phyloP scores from a whole-genome alignment of 1,140 invertebrate species.

The Drosophila insularis region DNA sequence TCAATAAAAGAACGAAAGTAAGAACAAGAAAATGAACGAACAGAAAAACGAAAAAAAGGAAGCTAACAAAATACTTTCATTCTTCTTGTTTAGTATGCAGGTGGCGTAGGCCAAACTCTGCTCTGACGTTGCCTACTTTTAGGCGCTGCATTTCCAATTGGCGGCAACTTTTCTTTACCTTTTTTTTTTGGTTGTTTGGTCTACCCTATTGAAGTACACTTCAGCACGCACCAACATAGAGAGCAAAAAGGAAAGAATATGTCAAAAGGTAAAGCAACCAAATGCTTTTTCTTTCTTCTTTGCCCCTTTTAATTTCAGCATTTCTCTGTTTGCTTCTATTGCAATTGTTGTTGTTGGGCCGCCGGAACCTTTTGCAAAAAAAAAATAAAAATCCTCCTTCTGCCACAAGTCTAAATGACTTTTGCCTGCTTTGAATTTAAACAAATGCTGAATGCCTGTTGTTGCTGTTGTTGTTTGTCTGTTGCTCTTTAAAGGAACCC shows the following conservation, averaged over 20 bases:
- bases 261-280: constrained; percentile 41
- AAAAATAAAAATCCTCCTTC: background rate
- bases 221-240: constrained; percentile 52
- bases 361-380: background rate
- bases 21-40: background rate
- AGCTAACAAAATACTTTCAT: constrained; percentile 29
- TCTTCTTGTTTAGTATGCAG: constrained; percentile 70
- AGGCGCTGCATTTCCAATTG: constrained; percentile 60
- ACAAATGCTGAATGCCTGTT: constrained; percentile 63
- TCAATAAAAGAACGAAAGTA: constrained; percentile 55
- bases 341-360: constrained; percentile 13
- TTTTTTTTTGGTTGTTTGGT: constrained; percentile 39
- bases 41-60: constrained; percentile 1
- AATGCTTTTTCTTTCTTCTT: constrained; percentile 20
- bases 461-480: background rate
- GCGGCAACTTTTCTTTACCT: constrained; percentile 38
- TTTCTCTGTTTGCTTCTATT: constrained; percentile 41
- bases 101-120: constrained; percentile 32
- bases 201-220: constrained; percentile 61
- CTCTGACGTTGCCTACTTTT: constrained; percentile 28
- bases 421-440: constrained; percentile 77
- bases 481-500: constrained; percentile 47
- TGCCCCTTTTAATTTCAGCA: constrained; percentile 72
- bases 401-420: constrained; percentile 52
- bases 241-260: constrained; percentile 22